Conservation (phyloP, 1,140 invertebrate genomes). For the Caenorhabditis elegans region DNA sequence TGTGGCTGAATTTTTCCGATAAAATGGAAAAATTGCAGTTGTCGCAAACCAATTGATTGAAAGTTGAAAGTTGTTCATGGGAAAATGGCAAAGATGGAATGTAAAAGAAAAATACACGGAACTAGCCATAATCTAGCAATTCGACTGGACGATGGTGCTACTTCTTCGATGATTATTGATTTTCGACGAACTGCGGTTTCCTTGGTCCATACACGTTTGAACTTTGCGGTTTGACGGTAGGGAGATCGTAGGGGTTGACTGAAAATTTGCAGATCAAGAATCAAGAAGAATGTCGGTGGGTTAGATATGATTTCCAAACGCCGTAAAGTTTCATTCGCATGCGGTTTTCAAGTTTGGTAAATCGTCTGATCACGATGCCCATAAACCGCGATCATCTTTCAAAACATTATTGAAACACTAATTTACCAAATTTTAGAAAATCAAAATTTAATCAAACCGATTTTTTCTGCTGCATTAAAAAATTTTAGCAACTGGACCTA, state of each 20-base stretch:
- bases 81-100: neutral
- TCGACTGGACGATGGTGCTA: neutral
- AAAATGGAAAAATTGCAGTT: neutral
- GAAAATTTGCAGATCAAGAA: neutral
- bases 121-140: neutral
- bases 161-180: slow-evolving; percentile 15
- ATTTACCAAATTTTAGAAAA: no score
- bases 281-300: no score
- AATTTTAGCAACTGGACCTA: no score
- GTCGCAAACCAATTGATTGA: neutral
- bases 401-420: no score
- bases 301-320: no score
- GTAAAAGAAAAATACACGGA: neutral
- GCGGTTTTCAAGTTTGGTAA: no score
- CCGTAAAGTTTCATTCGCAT: no score
- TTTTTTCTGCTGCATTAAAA: no score
- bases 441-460: no score
- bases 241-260: neutral
- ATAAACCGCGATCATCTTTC: no score
- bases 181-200: neutral
- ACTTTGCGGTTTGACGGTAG: slow-evolving; percentile 17
- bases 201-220: slow-evolving; percentile 29
- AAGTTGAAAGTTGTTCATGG: neutral
- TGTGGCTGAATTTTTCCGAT: neutral
- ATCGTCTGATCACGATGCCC: no score